These are phyloP conservation scores for Microtus montanus DNA, from an alignment of 2,113 vertebrate species.

Conservation along the genomic window DNA sequence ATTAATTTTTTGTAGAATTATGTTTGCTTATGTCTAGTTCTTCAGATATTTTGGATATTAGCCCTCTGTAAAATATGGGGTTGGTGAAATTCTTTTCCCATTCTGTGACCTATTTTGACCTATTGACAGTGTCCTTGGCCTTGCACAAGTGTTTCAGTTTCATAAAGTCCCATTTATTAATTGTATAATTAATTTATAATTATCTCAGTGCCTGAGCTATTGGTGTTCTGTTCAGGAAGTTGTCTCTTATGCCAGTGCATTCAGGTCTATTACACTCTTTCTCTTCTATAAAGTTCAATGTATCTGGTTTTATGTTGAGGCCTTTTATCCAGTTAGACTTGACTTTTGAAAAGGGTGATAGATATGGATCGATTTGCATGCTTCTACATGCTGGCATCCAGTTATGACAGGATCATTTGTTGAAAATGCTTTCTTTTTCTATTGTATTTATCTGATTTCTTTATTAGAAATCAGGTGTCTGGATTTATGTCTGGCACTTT, in stretches of 20 bases:
- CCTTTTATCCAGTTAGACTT: background rate
- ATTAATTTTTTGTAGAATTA: no score
- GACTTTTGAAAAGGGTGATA: background rate
- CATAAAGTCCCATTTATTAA: background rate
- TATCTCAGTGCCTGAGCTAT: background rate
- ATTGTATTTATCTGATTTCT: background rate
- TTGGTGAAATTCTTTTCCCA: no score
- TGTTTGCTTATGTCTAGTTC: no score
- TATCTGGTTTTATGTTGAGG: background rate
- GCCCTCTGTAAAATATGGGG: no score
- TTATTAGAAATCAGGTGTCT: background rate
- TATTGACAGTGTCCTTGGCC: no score
- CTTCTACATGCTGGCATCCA: background rate
- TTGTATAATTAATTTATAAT: background rate
- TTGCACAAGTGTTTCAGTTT: background rate
- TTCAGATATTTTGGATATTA: no score
- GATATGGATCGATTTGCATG: background rate
- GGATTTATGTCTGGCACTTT: background rate
- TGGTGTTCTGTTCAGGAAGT: background rate
- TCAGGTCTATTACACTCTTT: background rate
- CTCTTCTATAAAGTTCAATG: background rate
- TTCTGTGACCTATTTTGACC: no score
- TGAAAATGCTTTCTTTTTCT: background rate
- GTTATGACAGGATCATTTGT: background rate
- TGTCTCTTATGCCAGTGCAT: background rate